Base-by-base conservation (phyloP, 2,113 vertebrate species). In the Oreochromis aureus region DNA sequence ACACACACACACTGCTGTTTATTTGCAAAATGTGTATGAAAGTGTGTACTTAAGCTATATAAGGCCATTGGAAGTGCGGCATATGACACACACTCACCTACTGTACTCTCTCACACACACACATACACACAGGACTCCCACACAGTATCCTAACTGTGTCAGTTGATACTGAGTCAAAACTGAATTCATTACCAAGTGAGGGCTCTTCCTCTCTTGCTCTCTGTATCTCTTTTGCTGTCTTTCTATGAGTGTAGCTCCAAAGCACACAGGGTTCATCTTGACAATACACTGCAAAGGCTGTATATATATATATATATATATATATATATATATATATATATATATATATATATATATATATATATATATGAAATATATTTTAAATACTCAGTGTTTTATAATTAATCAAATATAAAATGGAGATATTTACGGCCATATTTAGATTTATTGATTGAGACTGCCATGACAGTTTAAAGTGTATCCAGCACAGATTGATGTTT, bases 71-170 rank as follows among this genome's bases (percentile, higher is more conserved):
- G 80, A 91, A 84, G 87, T 63, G 84, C 69, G 85, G 79, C 27
- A 82, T 82, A 59, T 89, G 84, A 89, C 87, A 87, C 86, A 91
- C 71, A 86, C 87, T 89, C 88, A 88, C 85, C 53, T 82, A 76
- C 86, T 89, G 71, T 86, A 89, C 81, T 80, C 18, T 66, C 10
- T n/a, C 59, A 0, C 71, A 89, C 82, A 87, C 86, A 91, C 10
- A 66, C 69, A 88, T 59, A 86, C 89, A 85, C 59, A 78, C 5
- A 81, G 34, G 46, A 93, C 91, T 93, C 91, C 93, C 91, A 96
- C 92, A 95, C 95, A 96, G 93, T 92, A 93, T 96, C 95, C 95
- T 96, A 96, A 94, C 94, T 80, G 85, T 93, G 93, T 97, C 95
- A 95, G 89, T 94, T 94, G 93, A 92, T 94, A 93, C 89, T 54